Evolutionary conservation across 2,797 vertebrate species (phyloP), one percentile per base, ranked within the genome.

Genomic region (Myiotriccus ornatus): DNA sequence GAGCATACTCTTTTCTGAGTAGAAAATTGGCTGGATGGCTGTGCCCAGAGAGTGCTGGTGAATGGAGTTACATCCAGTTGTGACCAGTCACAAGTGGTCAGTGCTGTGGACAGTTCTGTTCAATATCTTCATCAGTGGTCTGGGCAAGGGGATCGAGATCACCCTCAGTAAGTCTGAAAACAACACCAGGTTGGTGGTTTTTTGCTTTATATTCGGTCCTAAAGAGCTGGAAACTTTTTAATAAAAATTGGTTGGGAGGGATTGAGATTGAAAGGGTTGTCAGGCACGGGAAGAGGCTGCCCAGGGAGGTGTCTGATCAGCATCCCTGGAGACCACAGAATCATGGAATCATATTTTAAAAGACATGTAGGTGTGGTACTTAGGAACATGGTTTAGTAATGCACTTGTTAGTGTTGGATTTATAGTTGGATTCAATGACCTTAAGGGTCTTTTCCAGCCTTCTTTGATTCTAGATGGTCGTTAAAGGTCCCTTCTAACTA

Each of bases 21-120:
- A 2, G 53, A 67, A 34, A 27, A 8, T 3, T 34, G 30, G 1
- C 23, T 41, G 46, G 30, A 21, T 22, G 17, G 6, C 4, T 0
- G 3, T 30, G 22, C 11, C 13, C 23, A 35, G 32, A 46, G 18
- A 9, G 6, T n/a, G 12, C 12, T 34, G 24, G 21, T 63, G n/a
- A 63, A 16, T 2, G 4, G 69, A 56, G 32, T 15, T 21, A 30
- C 28, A 30, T 37, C 19, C n/a, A 35, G 6, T 9, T 39, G 9
- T 44, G 11, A 7, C 21, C 35, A 35, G 22, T 27, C 8, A 19
- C 25, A 47, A 47, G 27, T 20, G 10, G 6, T 68, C 21, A 19
- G 12, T 47, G 4, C 0, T 28, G 15, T 23, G 10, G 22, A 47
- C 4, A 17, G 10, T 14, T 81, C 18, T 62, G 25, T 55, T 55